A percentile compares a stretch with the other conserved stretches of the same genome.
Evolutionary conservation across 2,797 vertebrate genomes (phyloP).

Genomic region (Scolopax rusticola): DNA sequence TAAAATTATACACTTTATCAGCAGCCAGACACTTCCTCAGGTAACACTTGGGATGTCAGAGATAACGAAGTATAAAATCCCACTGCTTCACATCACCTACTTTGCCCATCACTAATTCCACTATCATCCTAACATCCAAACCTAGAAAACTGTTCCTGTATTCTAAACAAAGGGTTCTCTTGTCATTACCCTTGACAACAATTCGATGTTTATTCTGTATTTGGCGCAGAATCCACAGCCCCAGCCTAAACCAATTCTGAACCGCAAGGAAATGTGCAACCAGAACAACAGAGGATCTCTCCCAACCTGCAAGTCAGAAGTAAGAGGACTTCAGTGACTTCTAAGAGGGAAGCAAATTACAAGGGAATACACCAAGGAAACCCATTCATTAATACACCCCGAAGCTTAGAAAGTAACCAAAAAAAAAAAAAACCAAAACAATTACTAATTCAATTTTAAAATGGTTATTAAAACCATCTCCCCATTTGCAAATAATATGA

Average conservation of each 20-base stretch:
- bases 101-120: background rate
- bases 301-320: background rate
- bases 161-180: conserved; percentile 5
- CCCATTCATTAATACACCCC: background rate
- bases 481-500: background rate
- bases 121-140: background rate
- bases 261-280: background rate
- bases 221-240: background rate
- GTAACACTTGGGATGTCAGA: background rate
- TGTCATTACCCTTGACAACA: background rate
- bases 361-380: background rate
- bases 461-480: background rate
- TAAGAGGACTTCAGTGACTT: background rate
- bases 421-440: background rate
- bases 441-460: background rate
- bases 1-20: conserved; percentile 25
- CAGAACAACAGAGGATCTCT: background rate
- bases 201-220: background rate
- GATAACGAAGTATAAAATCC: conserved; percentile 24
- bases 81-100: background rate
- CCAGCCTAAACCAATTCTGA: background rate
- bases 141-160: background rate
- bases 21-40: conserved; percentile 15
- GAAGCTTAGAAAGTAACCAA: background rate
- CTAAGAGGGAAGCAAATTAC: background rate